Percentiles rank a stretch among this genome's conserved stretches.
Conservation (phyloP, 2,113 vertebrate species). For the Pomatorhinus ruficollis region DNA sequence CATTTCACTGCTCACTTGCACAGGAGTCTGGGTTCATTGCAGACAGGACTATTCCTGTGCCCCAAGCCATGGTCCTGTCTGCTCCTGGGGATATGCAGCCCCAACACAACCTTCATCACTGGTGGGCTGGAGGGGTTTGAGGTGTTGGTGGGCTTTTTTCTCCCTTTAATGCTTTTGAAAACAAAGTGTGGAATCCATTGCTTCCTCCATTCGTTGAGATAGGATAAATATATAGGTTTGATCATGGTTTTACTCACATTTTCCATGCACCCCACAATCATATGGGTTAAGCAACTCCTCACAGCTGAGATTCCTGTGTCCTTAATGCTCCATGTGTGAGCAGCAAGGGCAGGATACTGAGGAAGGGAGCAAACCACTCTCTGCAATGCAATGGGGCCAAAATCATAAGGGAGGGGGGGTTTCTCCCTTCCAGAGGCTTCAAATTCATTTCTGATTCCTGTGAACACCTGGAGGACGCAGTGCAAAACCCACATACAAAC, state of each 20-base stretch:
- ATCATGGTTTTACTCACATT: not conserved
- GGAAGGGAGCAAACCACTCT: not conserved
- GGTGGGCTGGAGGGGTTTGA: not conserved
- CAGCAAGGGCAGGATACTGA: not conserved
- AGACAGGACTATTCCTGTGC: not conserved
- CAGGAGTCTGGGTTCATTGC: not conserved
- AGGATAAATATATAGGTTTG: not conserved
- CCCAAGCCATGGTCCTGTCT: not conserved
- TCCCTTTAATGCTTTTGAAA: not conserved
- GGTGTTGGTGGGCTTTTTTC: not conserved
- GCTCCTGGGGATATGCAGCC: not conserved
- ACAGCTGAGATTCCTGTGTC: not conserved
- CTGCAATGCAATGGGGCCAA: not conserved
- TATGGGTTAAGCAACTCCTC: not conserved
- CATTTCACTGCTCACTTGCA: not conserved
- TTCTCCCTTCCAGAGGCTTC: not conserved
- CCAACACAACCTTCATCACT: not conserved
- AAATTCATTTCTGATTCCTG: not conserved
- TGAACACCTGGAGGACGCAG: accelerated
- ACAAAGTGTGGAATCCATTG: not conserved
- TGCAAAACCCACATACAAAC: not conserved
- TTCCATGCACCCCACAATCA: not conserved
- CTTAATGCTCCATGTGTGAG: not conserved
- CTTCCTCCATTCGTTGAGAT: not conserved
- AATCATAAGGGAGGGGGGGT: not conserved